Percentiles rank a stretch among this genome's conserved stretches.
Evolutionary conservation across 2,797 vertebrate species (phyloP).

Genomic region (Apogon hyalosoma): DNA sequence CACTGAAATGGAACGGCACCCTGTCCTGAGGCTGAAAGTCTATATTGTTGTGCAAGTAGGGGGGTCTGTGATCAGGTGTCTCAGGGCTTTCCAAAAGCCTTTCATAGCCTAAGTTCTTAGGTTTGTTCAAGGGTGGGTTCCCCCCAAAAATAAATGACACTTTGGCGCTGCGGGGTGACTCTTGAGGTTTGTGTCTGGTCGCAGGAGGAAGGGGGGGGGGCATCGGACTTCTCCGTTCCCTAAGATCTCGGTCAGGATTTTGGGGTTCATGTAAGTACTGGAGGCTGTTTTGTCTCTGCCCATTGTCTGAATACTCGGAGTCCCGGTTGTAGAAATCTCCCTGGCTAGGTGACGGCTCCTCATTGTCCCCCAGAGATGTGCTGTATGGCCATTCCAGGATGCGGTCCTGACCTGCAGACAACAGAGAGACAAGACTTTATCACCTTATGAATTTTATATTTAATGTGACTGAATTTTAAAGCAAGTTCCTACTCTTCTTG

Average conservation of each 20-base stretch:
- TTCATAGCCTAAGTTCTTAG: slow-evolving; percentile 90
- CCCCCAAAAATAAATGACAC: slow-evolving; percentile 98
- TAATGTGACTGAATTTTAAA: slow-evolving; percentile 32
- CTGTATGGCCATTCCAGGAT: slow-evolving; percentile 95
- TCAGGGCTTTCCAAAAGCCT: slow-evolving; percentile 92
- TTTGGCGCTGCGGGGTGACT: slow-evolving; percentile 93
- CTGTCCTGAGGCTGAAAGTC: slow-evolving; percentile 87
- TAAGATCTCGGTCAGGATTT: slow-evolving; percentile 78
- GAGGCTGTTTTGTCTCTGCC: slow-evolving; percentile 87
- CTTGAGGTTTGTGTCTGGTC: slow-evolving; percentile 90
- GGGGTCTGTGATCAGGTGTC: slow-evolving; percentile 85
- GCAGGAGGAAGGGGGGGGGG: slow-evolving; percentile 86
- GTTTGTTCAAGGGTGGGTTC: slow-evolving; percentile 87
- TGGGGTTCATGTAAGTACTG: slow-evolving; percentile 86
- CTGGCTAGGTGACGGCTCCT: slow-evolving; percentile 72
- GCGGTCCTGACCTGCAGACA: slow-evolving; percentile 88
- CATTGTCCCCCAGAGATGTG: slow-evolving; percentile 88
- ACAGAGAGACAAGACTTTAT: slow-evolving; percentile 23
- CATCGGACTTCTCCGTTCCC: slow-evolving; percentile 80
- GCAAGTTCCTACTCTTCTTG: slow-evolving; percentile 4
- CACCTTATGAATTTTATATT: slow-evolving; percentile 40
- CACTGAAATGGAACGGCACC: slow-evolving; percentile 88
- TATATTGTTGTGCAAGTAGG: slow-evolving; percentile 87
- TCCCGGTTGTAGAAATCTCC: slow-evolving; percentile 86
- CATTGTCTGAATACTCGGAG: slow-evolving; percentile 80